A percentile compares a stretch with the other conserved stretches of the same genome.
These are phyloP conservation scores for Crocuta crocuta DNA, from an alignment of 2,113 vertebrate genomes.

Conservation along the genomic window DNA sequence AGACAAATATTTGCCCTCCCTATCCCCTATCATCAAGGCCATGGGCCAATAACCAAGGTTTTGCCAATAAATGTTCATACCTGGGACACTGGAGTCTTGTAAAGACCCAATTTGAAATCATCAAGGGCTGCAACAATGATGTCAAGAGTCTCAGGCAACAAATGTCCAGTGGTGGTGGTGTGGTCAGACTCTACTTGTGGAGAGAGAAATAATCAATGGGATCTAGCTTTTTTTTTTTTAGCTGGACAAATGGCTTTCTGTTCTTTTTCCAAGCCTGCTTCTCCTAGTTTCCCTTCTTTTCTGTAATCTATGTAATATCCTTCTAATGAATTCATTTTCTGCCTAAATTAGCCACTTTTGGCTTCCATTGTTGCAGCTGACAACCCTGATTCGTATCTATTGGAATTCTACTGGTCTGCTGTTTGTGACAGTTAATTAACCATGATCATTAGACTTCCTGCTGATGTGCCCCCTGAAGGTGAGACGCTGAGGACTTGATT, in stretches of 20 bases:
- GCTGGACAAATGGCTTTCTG: neutral
- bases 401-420: neutral
- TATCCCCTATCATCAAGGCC: neutral
- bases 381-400: neutral
- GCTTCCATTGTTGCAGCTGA: neutral
- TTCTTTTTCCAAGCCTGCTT: neutral
- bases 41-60: neutral
- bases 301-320: neutral
- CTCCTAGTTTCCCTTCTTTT: neutral
- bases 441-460: neutral
- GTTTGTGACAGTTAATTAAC: neutral
- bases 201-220: neutral
- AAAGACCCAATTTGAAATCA: neutral
- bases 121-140: neutral
- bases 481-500: neutral
- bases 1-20: neutral
- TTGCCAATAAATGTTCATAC: neutral
- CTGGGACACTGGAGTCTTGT: neutral
- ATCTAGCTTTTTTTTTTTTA: neutral
- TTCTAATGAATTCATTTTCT: slow-evolving; percentile 2
- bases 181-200: neutral
- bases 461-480: neutral
- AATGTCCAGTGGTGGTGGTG: neutral
- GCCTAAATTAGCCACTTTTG: neutral
- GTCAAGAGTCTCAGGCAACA: neutral